Base-by-base conservation (phyloP, 2,797 vertebrate genomes). In the Urocyon cinereoargenteus region DNA sequence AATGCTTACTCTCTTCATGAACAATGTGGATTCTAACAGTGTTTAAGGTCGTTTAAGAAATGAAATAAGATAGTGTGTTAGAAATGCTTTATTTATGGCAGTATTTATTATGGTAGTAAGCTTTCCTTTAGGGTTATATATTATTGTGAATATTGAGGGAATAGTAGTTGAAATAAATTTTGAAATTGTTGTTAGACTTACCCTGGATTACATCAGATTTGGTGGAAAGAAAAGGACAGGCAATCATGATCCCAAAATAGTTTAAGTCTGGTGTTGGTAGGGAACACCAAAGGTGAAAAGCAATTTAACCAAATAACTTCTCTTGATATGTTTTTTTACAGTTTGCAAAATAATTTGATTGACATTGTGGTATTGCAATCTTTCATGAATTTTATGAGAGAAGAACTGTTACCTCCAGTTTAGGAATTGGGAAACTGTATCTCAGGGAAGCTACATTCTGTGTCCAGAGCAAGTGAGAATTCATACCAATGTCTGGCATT, bases 31-130 rank as follows among this genome's bases (percentile, higher is more conserved):
- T 75, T 96, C 36, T 86, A 64, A 91, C 62, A 86, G 10, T 51
- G 55, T 73, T 94, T 36, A 87, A 90, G 40, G 12, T 66, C 78
- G 11, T 84, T 86, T 62, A 64, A 36, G 86, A 77, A 13, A 51
- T 91, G 24, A 96, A 92, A 90, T 84, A 70, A 90, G 31, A 87
- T 45, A 86, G 64, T 86, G 11, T 4, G 61, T 90, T 72, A 72
- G 55, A 95, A 96, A 83, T 91, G 3, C 6, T 88, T 96, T 90
- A 70, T 81, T 97, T 92, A 86, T 94, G 77, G 51, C 16, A 51
- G 6, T 45, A 45, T 45, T 45, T 45, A 45, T 45, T 45, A 45
- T 45, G 40, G 34, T 18, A 31, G 26, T 84, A 53, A 87, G 12
- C 15, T 90, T 97, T 86, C 61, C 79, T 9, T 77, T 51, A 21